These are phyloP conservation scores for Caenorhabditis sp. DNA, from an alignment of 2,888 invertebrate species.

Conservation along the genomic window DNA sequence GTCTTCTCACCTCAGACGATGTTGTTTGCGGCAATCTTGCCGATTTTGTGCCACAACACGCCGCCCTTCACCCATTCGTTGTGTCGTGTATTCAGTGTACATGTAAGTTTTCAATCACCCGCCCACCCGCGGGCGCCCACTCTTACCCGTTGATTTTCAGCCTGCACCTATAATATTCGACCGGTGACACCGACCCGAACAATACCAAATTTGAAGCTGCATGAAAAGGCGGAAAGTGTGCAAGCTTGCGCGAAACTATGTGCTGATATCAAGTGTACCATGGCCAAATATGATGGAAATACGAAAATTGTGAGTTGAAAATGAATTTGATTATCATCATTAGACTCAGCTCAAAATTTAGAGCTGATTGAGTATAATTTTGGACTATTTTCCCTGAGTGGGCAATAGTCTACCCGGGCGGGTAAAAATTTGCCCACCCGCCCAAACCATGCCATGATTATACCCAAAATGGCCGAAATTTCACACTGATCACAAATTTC, in stretches of 20 bases:
- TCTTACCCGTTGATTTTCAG: slow-evolving; percentile 36
- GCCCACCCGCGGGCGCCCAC: too few relatives aligned
- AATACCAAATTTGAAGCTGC: slow-evolving; percentile 55
- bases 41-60: slow-evolving; percentile 66
- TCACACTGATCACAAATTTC: neutral
- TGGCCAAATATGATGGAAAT: slow-evolving; percentile 65
- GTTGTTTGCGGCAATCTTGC: slow-evolving; percentile 55
- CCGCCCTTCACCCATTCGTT: slow-evolving; percentile 66
- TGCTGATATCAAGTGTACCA: slow-evolving; percentile 55
- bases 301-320: slow-evolving; percentile 50
- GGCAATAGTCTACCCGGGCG: neutral
- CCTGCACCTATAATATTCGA: slow-evolving; percentile 64
- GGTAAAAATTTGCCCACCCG: slow-evolving; percentile 2
- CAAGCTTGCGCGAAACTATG: slow-evolving; percentile 66
- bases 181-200: slow-evolving; percentile 52
- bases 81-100: slow-evolving; percentile 69
- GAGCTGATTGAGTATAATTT: too few relatives aligned
- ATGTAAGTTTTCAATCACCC: slow-evolving; percentile 37
- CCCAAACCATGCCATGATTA: neutral
- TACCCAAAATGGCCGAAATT: neutral
- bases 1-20: slow-evolving; percentile 66
- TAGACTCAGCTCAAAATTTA: too few relatives aligned
- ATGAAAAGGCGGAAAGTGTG: slow-evolving; percentile 54
- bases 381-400: too few relatives aligned
- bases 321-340: too few relatives aligned